A percentile compares a stretch with the other conserved stretches of the same genome.
Evolutionary conservation across 2,113 vertebrate genomes (phyloP).

Genomic region (Oxyruncus cristatus): DNA sequence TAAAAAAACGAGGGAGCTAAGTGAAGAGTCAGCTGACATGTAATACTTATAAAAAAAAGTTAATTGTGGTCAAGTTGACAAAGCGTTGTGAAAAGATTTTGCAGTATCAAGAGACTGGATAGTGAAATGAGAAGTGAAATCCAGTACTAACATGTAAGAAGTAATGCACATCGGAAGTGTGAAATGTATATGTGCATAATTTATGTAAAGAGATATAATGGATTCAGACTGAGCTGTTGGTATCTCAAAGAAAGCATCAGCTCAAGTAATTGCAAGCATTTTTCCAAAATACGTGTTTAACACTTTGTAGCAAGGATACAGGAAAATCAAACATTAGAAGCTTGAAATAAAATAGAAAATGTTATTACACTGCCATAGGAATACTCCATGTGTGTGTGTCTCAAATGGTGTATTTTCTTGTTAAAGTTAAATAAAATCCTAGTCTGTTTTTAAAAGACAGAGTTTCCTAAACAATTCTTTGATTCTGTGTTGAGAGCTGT

Average conservation of each 20-base stretch:
- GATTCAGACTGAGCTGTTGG: background rate
- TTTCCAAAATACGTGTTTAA: background rate
- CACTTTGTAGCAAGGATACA: background rate
- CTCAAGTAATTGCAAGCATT: background rate
- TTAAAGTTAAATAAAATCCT: background rate
- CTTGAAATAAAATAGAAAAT: background rate
- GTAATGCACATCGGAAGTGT: background rate
- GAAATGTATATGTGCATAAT: accelerated
- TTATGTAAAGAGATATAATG: background rate
- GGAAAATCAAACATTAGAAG: background rate
- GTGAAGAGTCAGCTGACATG: background rate
- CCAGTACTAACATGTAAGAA: background rate
- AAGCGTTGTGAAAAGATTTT: background rate
- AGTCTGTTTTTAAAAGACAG: background rate
- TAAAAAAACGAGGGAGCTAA: background rate
- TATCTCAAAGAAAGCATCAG: background rate
- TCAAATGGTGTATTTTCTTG: background rate
- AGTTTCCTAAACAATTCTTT: background rate
- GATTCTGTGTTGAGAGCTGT: background rate
- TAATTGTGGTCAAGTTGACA: background rate
- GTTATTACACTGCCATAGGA: background rate
- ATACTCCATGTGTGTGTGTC: background rate
- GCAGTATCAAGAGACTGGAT: background rate
- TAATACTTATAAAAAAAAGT: background rate
- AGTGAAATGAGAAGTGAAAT: background rate